Conservation (phyloP, 2,888 invertebrate species). For the Diadegma fenestrale region DNA sequence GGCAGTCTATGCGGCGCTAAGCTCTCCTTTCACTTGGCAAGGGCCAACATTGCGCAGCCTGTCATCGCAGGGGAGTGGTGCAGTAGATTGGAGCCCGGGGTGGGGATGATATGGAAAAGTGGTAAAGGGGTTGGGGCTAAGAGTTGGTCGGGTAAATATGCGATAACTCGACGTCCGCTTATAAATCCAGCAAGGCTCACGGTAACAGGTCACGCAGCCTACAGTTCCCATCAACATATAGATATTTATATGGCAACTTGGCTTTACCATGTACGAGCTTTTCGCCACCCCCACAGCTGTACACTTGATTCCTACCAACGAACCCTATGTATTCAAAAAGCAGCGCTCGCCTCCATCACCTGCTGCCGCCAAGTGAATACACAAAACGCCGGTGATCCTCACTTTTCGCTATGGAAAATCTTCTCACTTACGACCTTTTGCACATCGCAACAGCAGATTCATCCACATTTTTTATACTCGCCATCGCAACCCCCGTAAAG, state of each 20-base stretch:
- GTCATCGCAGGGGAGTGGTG: slow-evolving; percentile 76
- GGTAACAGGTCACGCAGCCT: slow-evolving; percentile 84
- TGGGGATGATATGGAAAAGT: slow-evolving; percentile 45
- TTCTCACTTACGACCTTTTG: not conserved
- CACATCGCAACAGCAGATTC: too few relatives aligned
- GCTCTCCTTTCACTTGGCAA: slow-evolving; percentile 53
- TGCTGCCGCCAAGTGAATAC: not conserved
- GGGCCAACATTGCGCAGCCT: slow-evolving; percentile 71
- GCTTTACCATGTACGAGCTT: slow-evolving; percentile 4
- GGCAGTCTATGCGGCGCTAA: slow-evolving; percentile 73
- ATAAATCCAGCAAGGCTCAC: slow-evolving; percentile 83
- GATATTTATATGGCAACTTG: not conserved
- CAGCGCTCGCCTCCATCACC: not conserved
- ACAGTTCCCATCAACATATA: slow-evolving; percentile 30
- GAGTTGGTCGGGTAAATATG: slow-evolving; percentile 81
- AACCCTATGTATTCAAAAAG: not conserved
- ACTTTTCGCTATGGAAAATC: not conserved
- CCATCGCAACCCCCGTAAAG: not conserved
- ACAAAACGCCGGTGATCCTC: slow-evolving; percentile 5
- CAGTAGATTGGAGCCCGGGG: slow-evolving; percentile 56
- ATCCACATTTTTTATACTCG: not conserved
- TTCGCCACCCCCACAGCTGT: not conserved
- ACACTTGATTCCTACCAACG: slow-evolving; percentile 21
- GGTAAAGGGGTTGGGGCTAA: slow-evolving; percentile 24
- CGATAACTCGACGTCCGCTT: slow-evolving; percentile 84